Evolutionary conservation across 2,797 vertebrate genomes (phyloP).

Genomic region (Mormyrops boulengeri): DNA sequence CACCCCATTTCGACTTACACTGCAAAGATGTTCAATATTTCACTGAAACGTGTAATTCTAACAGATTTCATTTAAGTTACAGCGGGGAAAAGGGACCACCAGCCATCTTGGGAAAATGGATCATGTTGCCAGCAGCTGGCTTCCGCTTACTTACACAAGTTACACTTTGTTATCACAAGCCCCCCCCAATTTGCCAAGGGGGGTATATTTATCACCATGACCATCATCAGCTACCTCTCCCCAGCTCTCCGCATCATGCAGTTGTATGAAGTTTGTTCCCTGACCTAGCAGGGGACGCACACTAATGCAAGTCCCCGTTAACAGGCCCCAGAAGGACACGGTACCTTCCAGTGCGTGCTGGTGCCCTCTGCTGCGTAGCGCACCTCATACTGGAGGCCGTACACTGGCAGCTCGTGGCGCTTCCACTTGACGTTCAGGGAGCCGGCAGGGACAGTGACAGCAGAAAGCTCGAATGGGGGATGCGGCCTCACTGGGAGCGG

Average conservation of each 20-base stretch:
- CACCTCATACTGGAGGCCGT: conserved; percentile 70
- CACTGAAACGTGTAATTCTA: background rate
- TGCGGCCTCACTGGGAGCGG: conserved; percentile 74
- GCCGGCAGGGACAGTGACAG: conserved; percentile 60
- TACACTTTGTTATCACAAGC: background rate
- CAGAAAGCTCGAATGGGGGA: conserved; percentile 61
- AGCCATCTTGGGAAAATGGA: background rate
- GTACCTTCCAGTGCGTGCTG: conserved; percentile 71
- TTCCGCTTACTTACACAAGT: background rate
- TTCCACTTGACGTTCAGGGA: conserved; percentile 72
- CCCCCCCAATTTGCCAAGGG: too few species aligned
- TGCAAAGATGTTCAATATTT: background rate
- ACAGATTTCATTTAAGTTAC: background rate
- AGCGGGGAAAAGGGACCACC: background rate
- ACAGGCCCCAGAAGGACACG: conserved; percentile 14
- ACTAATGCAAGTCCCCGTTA: background rate
- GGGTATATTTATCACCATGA: too few species aligned
- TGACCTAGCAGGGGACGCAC: too few species aligned
- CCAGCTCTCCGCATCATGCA: too few species aligned
- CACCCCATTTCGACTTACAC: background rate
- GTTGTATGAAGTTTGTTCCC: too few species aligned
- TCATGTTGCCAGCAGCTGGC: background rate
- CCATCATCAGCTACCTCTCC: too few species aligned
- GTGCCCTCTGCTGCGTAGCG: conserved; percentile 52
- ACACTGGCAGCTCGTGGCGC: conserved; percentile 56